Percentiles rank a stretch among this genome's conserved stretches.
These are phyloP conservation scores for Salarias fasciatus DNA, from an alignment of 2,797 vertebrate genomes.

Conservation along the genomic window DNA sequence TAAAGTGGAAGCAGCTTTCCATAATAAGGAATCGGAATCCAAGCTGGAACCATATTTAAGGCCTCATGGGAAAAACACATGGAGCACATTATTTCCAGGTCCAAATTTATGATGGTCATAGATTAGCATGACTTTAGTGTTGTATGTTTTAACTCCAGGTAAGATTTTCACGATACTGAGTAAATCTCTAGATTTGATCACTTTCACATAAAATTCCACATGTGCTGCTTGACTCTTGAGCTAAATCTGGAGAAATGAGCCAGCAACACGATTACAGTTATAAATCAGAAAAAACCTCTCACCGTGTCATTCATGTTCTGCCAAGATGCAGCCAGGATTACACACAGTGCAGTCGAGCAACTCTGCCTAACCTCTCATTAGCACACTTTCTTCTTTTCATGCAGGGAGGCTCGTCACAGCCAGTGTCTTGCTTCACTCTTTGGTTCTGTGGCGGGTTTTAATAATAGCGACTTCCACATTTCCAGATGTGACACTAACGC, in stretches of 20 bases:
- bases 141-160: constrained; percentile 24
- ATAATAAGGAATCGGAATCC: constrained; percentile 52
- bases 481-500: constrained; percentile 9
- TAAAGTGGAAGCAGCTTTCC: constrained; percentile 65
- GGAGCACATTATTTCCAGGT: constrained; percentile 37
- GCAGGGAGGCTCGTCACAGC: constrained; percentile 10
- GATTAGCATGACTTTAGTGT: constrained; percentile 12
- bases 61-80: constrained; percentile 38
- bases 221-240: background rate
- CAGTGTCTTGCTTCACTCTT: constrained; percentile 23
- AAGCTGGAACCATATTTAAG: constrained; percentile 37
- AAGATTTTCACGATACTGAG: background rate
- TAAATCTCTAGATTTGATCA: background rate
- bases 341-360: constrained; percentile 23
- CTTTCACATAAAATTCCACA: background rate
- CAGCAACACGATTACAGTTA: constrained; percentile 28
- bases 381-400: constrained; percentile 23
- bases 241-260: background rate
- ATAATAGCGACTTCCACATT: constrained; percentile 4
- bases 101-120: constrained; percentile 29
- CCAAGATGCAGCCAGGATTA: constrained; percentile 42
- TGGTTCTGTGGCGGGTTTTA: constrained; percentile 12
- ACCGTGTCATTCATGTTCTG: constrained; percentile 29
- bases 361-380: constrained; percentile 33
- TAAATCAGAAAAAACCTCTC: constrained; percentile 8